Evolutionary conservation across 2,797 vertebrate genomes (phyloP), one percentile per base, ranked within the genome.

Genomic region (Eurystomus glaucurus): DNA sequence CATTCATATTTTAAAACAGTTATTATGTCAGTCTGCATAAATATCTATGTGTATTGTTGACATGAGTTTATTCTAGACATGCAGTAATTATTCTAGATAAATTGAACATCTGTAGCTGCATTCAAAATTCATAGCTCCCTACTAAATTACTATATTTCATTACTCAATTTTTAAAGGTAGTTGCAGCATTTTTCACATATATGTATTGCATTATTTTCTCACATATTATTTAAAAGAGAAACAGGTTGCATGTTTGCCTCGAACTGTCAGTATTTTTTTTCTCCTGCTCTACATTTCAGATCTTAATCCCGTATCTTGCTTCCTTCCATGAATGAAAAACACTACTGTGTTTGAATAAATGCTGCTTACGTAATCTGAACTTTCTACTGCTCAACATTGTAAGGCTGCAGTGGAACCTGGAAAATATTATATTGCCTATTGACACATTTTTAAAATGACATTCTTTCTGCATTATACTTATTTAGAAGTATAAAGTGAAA

Each of bases 1-100:
- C 20, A 58, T 87, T 87, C 14, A 35, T 87, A 85, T 87, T 92
- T 91, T 65, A 25, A 91, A 93, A 61, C 60, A 81, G 28, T 80
- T 78, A 52, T 77, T 69, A 54, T 91, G 35, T 71, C n/a, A 10
- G 5, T 89, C n/a, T 91, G 21, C 11, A 1, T 93, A 79, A 87
- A 81, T 76, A 82, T 41, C 29, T 28, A 39, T n/a, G 26, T 55
- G 10, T 65, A 23, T 66, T 76, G 23, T 43, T 94, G 13, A 48
- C 6, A 14, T 55, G 28, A 26, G 16, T 39, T 92, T 96, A 69
- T 85, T 94, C 58, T 76, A 84, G 50, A 45, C 15, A 21, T n/a
- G 6, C 6, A 55, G 8, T 74, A 81, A 91, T 92, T 90, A 66
- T 70, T 85, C 29, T 39, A 62, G 35, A 51, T 26, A 72, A 84